Evolutionary conservation across 2,797 vertebrate species (phyloP), one percentile per base, ranked within the genome.

Genomic region (Chloroceryle inda): DNA sequence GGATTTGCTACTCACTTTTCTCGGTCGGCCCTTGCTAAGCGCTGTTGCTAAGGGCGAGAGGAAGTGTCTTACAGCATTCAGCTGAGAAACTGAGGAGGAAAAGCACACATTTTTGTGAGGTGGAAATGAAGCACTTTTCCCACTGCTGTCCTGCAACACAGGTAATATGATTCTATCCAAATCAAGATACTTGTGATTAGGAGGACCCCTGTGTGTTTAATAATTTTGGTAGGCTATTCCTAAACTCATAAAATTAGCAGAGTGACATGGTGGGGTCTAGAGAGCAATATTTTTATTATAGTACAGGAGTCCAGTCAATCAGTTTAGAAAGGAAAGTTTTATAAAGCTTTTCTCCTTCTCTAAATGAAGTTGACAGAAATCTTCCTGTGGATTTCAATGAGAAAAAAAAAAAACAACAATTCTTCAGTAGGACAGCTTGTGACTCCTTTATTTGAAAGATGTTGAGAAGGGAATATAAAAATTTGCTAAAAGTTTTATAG

Each of bases 31-130:
- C 75, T 91, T 61, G 71, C 67, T 92, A 45, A 95, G 83, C 33
- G 53, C 74, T 89, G 88, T 85, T 95, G 91, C 91, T 91, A 94
- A 92, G 92, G 92, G 78, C 88, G 64, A 89, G 85, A 94, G 91
- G 92, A 96, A 95, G 78, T 76, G 47, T 94, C 79, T 76, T 68
- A 18, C 80, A 86, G 89, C 90, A 93, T 88, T 96, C 91, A 13
- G 71, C 82, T 89, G 80, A 86, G 76, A 91, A 96, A 95, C 27
- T 6, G 2, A 47, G 72, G 71, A 91, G 78, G 82, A 92, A 86
- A 94, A 96, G 82, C 37, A 89, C 82, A 5, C 55, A 73, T 85
- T 74, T 92, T 66, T 85, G 50, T 45, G 83, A 95, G 89, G 77
- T 94, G 88, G 73, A 94, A 95, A 94, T 55, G 87, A 94, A 93